Conservation (phyloP, 2,797 vertebrate genomes). For the Otolemur crassicaudatus region DNA sequence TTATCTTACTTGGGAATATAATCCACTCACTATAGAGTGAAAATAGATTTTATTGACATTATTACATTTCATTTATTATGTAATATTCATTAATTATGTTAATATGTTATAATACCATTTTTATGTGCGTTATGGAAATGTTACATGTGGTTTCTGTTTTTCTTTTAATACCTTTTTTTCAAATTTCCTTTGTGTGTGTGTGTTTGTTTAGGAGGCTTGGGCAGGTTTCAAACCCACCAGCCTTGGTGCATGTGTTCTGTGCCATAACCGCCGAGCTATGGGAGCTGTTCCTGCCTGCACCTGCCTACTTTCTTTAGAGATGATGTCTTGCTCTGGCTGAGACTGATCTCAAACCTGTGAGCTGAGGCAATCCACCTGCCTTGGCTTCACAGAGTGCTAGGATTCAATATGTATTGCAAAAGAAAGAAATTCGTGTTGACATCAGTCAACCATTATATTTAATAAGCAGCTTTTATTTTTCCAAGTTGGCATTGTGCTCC, state of each 20-base stretch:
- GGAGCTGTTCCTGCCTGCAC: no score
- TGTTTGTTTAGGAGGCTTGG: no score
- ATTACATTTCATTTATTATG: not conserved
- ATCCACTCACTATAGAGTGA: not conserved
- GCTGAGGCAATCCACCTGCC: no score
- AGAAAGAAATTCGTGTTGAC: not conserved
- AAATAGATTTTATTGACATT: conserved; percentile 29
- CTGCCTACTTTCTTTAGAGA: no score
- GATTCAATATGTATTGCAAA: not conserved
- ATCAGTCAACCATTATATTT: no score
- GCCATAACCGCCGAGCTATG: no score
- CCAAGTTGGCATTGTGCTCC: not conserved
- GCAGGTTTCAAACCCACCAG: no score
- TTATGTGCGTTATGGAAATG: not conserved
- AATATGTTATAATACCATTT: not conserved
- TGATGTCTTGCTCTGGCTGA: no score
- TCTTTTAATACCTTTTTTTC: no score
- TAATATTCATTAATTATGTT: not conserved
- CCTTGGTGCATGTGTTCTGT: no score
- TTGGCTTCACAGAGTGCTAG: no score
- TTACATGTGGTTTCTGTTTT: not conserved
- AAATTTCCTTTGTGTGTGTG: not conserved
- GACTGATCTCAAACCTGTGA: no score
- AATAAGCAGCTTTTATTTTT: not conserved
- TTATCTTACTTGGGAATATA: not conserved